Percentiles rank a stretch among this genome's conserved stretches.
These are phyloP conservation scores for Leptoteleia sp. DNA, from an alignment of 1,140 invertebrate genomes.

Conservation along the genomic window DNA sequence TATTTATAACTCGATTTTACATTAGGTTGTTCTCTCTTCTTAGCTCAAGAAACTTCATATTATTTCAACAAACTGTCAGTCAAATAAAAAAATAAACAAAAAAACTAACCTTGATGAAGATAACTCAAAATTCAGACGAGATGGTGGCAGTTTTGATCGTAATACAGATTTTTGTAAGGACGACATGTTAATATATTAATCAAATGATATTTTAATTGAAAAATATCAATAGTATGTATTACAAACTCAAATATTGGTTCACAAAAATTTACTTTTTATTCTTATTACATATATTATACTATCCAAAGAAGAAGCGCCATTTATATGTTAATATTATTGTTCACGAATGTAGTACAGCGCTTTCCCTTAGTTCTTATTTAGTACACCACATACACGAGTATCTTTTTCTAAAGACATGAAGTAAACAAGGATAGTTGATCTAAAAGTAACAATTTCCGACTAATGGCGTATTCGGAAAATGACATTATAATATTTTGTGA, in stretches of 20 bases:
- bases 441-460: too few species aligned
- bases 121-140: slow-evolving; percentile 70
- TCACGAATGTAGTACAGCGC: too few species aligned
- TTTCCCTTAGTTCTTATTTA: too few species aligned
- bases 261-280: not conserved
- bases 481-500: too few species aligned
- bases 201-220: not conserved
- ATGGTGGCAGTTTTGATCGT: slow-evolving; percentile 85
- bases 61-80: not conserved
- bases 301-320: slow-evolving; percentile 34
- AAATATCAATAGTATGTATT: not conserved
- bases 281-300: slow-evolving; percentile 18
- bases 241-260: not conserved
- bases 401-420: too few species aligned
- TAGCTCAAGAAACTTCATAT: too few species aligned
- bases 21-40: too few species aligned
- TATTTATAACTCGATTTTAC: too few species aligned
- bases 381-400: too few species aligned
- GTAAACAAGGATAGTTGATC: too few species aligned
- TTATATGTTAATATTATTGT: too few species aligned
- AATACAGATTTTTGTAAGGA: slow-evolving; percentile 86
- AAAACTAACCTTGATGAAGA: slow-evolving; percentile 73
- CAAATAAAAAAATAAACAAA: slow-evolving; percentile 33
- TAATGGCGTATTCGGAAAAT: too few species aligned
- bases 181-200: slow-evolving; percentile 80